A percentile compares a stretch with the other conserved stretches of the same genome.
Conservation (phyloP, 2,113 vertebrate genomes). For the Chloropsis cyanopogon region DNA sequence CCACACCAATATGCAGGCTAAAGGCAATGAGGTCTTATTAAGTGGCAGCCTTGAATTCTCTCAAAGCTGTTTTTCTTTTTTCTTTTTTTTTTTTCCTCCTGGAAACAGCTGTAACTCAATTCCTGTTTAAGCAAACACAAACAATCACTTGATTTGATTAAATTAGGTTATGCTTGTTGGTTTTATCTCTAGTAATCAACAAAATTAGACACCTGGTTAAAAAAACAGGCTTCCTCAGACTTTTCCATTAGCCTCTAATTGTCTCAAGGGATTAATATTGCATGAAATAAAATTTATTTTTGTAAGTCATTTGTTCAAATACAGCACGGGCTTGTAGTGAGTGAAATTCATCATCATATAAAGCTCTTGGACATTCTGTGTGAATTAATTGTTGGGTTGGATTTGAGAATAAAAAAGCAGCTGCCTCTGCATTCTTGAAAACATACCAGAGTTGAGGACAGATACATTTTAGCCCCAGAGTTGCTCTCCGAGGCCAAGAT, state of each 20-base stretch:
- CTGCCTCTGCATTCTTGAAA: neutral
- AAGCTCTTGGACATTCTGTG: neutral
- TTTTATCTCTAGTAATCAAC: constrained; percentile 48
- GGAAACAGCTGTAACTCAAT: constrained; percentile 38
- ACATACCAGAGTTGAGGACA: neutral
- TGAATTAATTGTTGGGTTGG: neutral
- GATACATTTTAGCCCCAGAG: neutral
- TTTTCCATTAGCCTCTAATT: constrained; percentile 40
- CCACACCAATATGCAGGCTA: neutral
- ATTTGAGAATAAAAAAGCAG: neutral
- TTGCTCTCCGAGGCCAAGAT: neutral
- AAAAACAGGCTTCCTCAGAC: neutral
- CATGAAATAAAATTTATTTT: constrained; percentile 37
- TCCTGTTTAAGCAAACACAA: constrained; percentile 55
- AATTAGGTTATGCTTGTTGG: constrained; percentile 51
- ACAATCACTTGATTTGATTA: constrained; percentile 56
- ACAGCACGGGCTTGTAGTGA: neutral
- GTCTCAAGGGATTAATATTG: constrained; percentile 44
- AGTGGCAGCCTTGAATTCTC: neutral
- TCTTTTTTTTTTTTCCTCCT: neutral
- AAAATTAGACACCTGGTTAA: constrained; percentile 48
- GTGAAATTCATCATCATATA: neutral
- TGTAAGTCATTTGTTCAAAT: neutral
- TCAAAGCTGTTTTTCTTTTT: neutral
- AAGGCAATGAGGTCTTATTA: neutral